A percentile compares a stretch with the other conserved stretches of the same genome.
Conservation (phyloP, 1,140 invertebrate species). For the Macrostomum lignano region DNA sequence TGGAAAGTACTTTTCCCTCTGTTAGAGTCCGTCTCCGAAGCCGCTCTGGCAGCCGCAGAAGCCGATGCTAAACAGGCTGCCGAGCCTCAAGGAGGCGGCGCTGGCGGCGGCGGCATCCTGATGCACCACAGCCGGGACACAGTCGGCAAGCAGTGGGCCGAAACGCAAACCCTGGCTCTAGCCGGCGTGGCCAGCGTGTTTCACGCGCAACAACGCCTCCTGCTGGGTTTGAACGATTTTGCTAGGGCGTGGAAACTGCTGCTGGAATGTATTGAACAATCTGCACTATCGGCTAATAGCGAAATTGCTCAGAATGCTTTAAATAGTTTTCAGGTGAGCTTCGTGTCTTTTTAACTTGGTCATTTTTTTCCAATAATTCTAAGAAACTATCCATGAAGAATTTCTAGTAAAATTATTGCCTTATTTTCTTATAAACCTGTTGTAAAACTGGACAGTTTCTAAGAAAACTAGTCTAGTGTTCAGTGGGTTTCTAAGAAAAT, state of each 20-base stretch:
- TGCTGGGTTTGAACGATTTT: constrained; percentile 57
- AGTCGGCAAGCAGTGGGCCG: constrained; percentile 94
- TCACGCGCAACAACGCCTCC: constrained; percentile 54
- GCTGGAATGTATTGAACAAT: constrained; percentile 66
- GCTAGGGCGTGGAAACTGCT: constrained; percentile 62
- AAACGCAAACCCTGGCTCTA: constrained; percentile 57
- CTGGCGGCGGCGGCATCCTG: constrained; percentile 53
- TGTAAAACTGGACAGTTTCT: too few species aligned
- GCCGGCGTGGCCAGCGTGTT: constrained; percentile 49
- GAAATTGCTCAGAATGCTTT: constrained; percentile 75
- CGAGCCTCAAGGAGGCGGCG: constrained; percentile 7
- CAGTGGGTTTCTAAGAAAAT: too few species aligned
- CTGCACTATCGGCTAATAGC: constrained; percentile 59
- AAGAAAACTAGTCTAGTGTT: too few species aligned
- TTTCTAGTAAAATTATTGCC: too few species aligned
- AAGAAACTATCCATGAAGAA: too few species aligned
- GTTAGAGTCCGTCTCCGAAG: constrained; percentile 55
- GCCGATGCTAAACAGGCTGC: background rate
- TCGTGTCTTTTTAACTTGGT: too few species aligned
- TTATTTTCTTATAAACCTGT: too few species aligned
- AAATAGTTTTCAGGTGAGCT: constrained; percentile 75
- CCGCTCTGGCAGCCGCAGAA: background rate
- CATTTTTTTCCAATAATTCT: too few species aligned
- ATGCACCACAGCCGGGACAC: constrained; percentile 96
- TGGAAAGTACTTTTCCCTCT: constrained; percentile 51